phyloP scores from a whole-genome alignment of 2,113 vertebrate species.

The Sus scrofa region DNA sequence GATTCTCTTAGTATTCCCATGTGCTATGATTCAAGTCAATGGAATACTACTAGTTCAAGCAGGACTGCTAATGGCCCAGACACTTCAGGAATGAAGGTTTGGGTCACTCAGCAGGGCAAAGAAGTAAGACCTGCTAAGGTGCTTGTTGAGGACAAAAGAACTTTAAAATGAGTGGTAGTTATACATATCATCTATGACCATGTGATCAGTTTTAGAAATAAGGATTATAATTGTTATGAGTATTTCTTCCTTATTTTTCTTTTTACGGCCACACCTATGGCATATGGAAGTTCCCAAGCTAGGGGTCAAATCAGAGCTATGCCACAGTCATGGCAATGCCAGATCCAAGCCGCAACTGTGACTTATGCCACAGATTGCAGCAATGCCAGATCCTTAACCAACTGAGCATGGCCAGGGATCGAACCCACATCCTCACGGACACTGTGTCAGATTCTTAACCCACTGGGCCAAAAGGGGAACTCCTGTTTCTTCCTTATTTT shows the following conservation, averaged over 20 bases:
- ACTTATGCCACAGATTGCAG: too few species aligned
- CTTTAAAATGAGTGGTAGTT: not conserved
- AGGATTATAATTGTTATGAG: not conserved
- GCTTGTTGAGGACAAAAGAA: not conserved
- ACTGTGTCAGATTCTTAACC: too few species aligned
- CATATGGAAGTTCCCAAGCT: too few species aligned
- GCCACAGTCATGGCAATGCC: too few species aligned
- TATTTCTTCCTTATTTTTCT: constrained; percentile 25
- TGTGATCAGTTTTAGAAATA: not conserved
- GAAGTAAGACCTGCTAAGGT: not conserved
- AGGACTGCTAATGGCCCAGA: not conserved
- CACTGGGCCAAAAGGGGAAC: too few species aligned
- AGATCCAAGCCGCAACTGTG: too few species aligned
- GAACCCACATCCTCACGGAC: too few species aligned
- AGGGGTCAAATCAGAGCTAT: too few species aligned
- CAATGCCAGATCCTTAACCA: too few species aligned
- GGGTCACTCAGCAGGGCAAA: not conserved
- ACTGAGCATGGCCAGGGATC: too few species aligned
- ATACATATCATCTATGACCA: not conserved
- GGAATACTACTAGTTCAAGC: constrained; percentile 1
- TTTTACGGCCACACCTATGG: too few species aligned
- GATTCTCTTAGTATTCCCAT: not conserved
- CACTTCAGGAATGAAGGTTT: constrained; percentile 30
- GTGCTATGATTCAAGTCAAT: constrained; percentile 22
- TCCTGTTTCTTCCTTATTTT: constrained; percentile 24